Conservation (phyloP, 2,113 vertebrate species). For the Dicentrarchus labrax region DNA sequence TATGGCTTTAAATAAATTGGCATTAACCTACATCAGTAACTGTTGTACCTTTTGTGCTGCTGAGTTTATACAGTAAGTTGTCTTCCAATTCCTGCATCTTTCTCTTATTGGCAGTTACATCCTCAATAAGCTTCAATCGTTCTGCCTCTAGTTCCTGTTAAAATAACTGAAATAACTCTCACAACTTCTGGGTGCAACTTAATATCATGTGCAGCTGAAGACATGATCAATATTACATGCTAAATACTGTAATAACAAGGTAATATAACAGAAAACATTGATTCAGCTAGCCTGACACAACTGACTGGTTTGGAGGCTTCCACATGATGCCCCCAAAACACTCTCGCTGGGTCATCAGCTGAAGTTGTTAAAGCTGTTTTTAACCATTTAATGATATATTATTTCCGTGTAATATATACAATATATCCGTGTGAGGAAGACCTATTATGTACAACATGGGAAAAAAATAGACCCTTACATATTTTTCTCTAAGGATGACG, state of each 20-base stretch:
- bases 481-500: conserved; percentile 91
- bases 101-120: conserved; percentile 90
- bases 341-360: neutral
- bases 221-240: neutral
- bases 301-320: neutral
- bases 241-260: neutral
- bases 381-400: neutral
- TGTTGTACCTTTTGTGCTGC: conserved; percentile 84
- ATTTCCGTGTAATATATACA: too few relatives aligned
- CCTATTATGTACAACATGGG: neutral
- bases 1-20: neutral
- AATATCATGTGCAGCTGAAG: neutral
- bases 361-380: neutral
- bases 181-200: neutral
- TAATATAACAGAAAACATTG: neutral
- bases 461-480: conserved; percentile 75
- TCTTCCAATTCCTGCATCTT: conserved; percentile 93
- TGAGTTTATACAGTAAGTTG: conserved; percentile 89
- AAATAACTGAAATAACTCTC: neutral
- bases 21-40: neutral
- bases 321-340: neutral
- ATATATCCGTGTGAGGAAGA: neutral
- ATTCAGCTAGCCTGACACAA: neutral
- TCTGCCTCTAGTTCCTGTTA: conserved; percentile 91
- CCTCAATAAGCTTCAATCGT: conserved; percentile 88